Evolutionary conservation across 2,888 invertebrate species (phyloP).

Genomic region (Gonocerus acuteangulatus): DNA sequence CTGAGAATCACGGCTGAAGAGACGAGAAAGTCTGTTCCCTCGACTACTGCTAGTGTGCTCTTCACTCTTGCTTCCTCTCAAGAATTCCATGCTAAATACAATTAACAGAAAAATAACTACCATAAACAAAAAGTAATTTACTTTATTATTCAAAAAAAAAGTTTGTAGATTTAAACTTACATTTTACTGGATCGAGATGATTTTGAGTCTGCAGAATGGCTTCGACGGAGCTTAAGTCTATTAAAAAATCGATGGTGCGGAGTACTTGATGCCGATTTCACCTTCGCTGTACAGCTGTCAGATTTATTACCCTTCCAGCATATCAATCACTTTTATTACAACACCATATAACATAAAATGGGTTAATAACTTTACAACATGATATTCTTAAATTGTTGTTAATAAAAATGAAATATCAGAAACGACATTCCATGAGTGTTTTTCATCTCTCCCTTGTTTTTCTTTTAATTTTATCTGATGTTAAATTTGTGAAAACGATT

Average conservation of each 20-base stretch:
- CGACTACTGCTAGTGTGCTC: constrained; percentile 37
- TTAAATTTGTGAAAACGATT: no score
- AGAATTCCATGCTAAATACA: constrained; percentile 46
- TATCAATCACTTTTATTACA: constrained; percentile 26
- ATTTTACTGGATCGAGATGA: constrained; percentile 37
- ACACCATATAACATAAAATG: constrained; percentile 19
- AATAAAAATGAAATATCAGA: neutral
- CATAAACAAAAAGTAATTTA: neutral
- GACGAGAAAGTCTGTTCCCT: constrained; percentile 37
- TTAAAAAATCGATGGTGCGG: constrained; percentile 38
- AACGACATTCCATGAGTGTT: neutral
- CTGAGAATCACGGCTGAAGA: constrained; percentile 39
- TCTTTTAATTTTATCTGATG: no score
- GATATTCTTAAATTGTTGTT: neutral
- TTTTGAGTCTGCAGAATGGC: constrained; percentile 37
- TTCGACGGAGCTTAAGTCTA: constrained; percentile 37
- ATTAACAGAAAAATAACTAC: neutral
- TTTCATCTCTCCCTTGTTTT: no score
- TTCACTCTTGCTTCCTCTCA: constrained; percentile 46
- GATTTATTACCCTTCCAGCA: constrained; percentile 40
- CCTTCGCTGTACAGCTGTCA: constrained; percentile 38
- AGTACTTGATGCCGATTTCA: constrained; percentile 35
- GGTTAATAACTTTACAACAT: constrained; percentile 19
- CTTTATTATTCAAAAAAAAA: neutral
- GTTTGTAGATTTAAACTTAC: constrained; percentile 34